These are phyloP conservation scores for Alloscopus bannaensis DNA, from an alignment of 2,888 invertebrate species.

Conservation along the genomic window DNA sequence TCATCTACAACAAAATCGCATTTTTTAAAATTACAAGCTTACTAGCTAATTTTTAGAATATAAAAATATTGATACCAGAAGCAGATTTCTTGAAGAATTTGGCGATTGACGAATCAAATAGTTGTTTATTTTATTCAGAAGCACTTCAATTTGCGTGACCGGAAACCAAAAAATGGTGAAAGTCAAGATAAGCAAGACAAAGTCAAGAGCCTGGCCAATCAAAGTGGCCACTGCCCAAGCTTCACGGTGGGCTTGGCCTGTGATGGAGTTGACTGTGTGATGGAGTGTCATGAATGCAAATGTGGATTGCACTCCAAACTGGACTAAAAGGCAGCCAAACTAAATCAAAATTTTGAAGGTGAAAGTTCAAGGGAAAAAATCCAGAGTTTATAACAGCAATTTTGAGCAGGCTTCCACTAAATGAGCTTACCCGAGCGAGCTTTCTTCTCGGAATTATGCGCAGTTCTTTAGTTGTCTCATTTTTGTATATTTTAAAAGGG, in stretches of 20 bases:
- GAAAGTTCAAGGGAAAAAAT: no score
- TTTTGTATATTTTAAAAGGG: no score
- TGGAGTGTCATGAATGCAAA: no score
- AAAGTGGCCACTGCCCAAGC: constrained; percentile 27
- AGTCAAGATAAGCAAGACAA: not conserved
- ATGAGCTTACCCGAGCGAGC: constrained; percentile 1
- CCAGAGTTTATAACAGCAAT: no score
- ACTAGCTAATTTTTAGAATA: not conserved
- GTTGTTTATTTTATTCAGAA: constrained; percentile 9
- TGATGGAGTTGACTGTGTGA: no score
- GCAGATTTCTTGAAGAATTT: not conserved
- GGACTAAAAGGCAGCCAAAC: no score
- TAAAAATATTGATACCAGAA: not conserved
- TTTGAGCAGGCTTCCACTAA: no score
- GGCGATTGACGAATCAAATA: no score
- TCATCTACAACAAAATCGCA: not conserved
- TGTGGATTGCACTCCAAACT: no score
- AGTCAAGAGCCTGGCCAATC: constrained; percentile 5
- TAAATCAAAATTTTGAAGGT: no score
- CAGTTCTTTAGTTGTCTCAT: no score
- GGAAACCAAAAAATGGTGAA: constrained; percentile 12
- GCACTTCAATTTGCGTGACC: not conserved
- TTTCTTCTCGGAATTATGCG: not conserved
- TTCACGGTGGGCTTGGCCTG: no score
- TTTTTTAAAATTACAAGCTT: not conserved